Conservation (phyloP, 2,113 vertebrate species). For the Plecturocebus donacophilus region DNA sequence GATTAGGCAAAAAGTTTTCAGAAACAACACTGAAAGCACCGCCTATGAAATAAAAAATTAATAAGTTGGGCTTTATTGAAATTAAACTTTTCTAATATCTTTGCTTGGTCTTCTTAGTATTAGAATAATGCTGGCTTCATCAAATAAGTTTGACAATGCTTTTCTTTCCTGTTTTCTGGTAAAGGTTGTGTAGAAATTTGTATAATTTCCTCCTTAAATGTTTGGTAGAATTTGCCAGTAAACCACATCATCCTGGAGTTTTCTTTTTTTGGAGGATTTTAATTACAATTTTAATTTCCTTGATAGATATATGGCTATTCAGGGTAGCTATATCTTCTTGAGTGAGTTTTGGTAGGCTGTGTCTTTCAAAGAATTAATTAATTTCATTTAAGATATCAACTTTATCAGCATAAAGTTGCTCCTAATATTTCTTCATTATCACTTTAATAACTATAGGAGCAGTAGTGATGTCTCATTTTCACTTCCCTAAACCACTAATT, state of each 20-base stretch:
- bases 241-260: neutral
- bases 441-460: neutral
- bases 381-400: neutral
- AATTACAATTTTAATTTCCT: neutral
- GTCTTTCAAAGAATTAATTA: neutral
- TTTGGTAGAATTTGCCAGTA: conserved; percentile 4
- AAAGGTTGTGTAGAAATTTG: neutral
- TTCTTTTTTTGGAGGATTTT: neutral
- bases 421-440: neutral
- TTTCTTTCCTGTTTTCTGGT: neutral
- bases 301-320: neutral
- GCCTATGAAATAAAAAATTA: neutral
- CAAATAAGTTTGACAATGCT: neutral
- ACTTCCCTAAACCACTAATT: neutral
- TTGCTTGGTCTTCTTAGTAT: neutral
- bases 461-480: neutral
- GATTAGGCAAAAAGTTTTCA: neutral
- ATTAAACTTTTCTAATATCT: neutral
- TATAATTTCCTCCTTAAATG: neutral
- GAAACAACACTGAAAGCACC: neutral
- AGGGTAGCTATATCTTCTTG: neutral
- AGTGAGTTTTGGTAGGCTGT: neutral
- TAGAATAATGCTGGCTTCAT: neutral
- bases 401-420: neutral
- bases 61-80: neutral